These are phyloP conservation scores for Damaliscus lunatus DNA, from an alignment of 2,113 vertebrate species.

Conservation along the genomic window DNA sequence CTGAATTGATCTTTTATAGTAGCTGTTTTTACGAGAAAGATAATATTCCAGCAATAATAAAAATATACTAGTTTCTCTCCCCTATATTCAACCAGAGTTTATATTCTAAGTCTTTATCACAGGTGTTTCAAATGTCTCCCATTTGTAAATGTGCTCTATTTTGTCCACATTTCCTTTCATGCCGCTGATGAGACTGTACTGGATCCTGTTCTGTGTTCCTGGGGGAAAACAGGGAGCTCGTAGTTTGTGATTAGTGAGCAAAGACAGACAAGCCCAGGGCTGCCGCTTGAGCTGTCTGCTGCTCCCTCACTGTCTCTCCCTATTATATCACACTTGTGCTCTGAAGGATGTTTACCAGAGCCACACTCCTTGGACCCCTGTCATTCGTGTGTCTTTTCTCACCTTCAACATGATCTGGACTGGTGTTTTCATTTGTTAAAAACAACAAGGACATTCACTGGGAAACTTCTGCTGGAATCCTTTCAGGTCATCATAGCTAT, in stretches of 20 bases:
- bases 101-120: not conserved
- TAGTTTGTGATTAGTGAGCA: constrained; percentile 36
- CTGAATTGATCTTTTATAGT: not conserved
- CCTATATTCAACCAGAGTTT: not conserved
- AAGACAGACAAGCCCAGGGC: constrained; percentile 16
- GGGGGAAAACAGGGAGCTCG: not conserved
- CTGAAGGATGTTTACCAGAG: constrained; percentile 57
- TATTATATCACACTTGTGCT: not conserved
- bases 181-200: not conserved
- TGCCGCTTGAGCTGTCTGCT: not conserved
- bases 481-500: constrained; percentile 51
- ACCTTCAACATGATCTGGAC: constrained; percentile 44
- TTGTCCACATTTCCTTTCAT: not conserved
- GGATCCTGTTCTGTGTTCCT: not conserved
- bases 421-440: constrained; percentile 69
- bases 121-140: not conserved
- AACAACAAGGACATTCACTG: constrained; percentile 55
- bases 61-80: not conserved
- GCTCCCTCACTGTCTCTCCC: not conserved
- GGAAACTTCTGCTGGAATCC: constrained; percentile 42
- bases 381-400: constrained; percentile 58
- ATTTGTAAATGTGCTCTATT: not conserved
- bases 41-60: not conserved
- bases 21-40: not conserved
- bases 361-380: not conserved